phyloP scores from a whole-genome alignment of 2,888 invertebrate species.

The Lottia scabra region DNA sequence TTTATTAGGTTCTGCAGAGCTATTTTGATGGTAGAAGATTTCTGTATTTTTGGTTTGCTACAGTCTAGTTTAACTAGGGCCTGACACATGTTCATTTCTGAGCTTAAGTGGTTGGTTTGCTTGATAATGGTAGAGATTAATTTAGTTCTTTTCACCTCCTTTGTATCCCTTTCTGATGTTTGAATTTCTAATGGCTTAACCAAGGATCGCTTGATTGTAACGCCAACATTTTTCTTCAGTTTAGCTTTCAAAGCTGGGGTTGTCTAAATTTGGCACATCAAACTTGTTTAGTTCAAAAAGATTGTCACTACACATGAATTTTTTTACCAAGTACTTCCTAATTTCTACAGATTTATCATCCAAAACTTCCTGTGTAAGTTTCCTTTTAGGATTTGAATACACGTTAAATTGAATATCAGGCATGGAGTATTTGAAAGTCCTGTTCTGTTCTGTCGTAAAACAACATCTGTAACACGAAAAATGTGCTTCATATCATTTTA shows the following conservation, averaged over 20 bases:
- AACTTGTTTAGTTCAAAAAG: too few species aligned
- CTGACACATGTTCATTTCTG: conserved; percentile 30
- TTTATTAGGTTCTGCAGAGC: background rate
- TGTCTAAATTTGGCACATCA: too few species aligned
- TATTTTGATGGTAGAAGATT: background rate
- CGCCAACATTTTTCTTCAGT: background rate
- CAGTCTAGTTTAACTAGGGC: conserved; percentile 28
- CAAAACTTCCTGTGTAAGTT: conserved; percentile 6
- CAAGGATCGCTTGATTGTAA: conserved; percentile 1
- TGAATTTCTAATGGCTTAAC: conserved; percentile 10
- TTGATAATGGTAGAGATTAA: conserved; percentile 10
- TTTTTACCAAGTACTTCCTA: conserved; percentile 22
- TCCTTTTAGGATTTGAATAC: conserved; percentile 9
- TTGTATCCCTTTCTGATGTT: conserved; percentile 11
- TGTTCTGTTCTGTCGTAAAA: conserved; percentile 17
- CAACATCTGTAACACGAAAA: conserved; percentile 10
- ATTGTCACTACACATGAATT: conserved; percentile 7
- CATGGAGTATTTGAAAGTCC: conserved; percentile 11
- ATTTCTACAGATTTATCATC: conserved; percentile 14
- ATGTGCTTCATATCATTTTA: conserved; percentile 23
- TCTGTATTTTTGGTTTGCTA: conserved; percentile 22
- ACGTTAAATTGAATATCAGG: conserved; percentile 17
- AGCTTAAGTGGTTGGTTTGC: conserved; percentile 16
- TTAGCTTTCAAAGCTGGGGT: conserved; percentile 3
- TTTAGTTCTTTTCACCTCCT: conserved; percentile 19